Conservation (phyloP, 2,113 vertebrate species). For the Pipa parva region DNA sequence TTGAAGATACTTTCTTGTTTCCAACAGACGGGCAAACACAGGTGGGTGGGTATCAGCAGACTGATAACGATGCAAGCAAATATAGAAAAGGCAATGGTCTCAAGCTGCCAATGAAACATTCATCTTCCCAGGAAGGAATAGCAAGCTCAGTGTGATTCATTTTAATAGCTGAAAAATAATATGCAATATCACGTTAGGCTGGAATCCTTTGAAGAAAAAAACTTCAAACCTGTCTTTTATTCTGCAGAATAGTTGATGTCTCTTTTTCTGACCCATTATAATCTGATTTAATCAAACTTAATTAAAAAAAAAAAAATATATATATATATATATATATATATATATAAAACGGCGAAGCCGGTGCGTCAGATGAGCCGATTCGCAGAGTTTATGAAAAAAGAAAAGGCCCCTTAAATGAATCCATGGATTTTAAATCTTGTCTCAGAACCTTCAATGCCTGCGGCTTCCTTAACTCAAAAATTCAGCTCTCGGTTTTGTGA, state of each 20-base stretch:
- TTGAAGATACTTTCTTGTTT: conserved; percentile 67
- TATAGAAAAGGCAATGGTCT: conserved; percentile 57
- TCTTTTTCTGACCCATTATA: conserved; percentile 63
- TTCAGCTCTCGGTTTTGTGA: conserved; percentile 53
- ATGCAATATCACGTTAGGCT: conserved; percentile 60
- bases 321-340: not conserved
- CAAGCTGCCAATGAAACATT: conserved; percentile 63
- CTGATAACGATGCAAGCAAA: conserved; percentile 64
- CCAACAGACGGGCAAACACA: conserved; percentile 58
- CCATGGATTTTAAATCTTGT: conserved; percentile 23
- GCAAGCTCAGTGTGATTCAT: conserved; percentile 67
- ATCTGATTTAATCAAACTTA: conserved; percentile 58
- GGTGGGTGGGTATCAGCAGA: conserved; percentile 52
- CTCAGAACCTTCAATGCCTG: conserved; percentile 41
- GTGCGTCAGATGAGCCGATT: conserved; percentile 4
- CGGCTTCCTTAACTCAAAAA: conserved; percentile 51
- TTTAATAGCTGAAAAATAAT: conserved; percentile 69
- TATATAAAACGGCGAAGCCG: not conserved
- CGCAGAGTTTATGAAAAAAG: not conserved
- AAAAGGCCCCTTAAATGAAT: conserved; percentile 18
- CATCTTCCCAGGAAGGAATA: conserved; percentile 63
- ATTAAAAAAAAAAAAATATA: conserved; percentile 53
- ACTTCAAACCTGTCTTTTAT: conserved; percentile 49
- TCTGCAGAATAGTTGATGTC: conserved; percentile 58
- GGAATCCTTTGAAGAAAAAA: conserved; percentile 57